Evolutionary conservation across 2,113 vertebrate species (phyloP).

Genomic region (Myrmecophaga tridactyla): DNA sequence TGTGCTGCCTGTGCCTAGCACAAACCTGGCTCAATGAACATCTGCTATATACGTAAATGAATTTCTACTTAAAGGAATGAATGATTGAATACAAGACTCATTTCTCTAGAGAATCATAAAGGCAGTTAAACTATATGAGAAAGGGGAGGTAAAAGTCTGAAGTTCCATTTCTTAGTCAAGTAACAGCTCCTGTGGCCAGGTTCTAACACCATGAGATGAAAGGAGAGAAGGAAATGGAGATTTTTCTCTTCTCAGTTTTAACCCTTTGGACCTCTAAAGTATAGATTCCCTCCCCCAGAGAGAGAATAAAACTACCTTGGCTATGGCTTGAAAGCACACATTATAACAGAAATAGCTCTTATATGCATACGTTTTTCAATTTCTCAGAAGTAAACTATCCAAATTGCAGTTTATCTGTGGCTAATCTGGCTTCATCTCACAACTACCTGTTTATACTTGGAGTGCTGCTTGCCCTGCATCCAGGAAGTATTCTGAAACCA

Average conservation of each 20-base stretch:
- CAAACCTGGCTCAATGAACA: fast-evolving
- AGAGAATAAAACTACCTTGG: fast-evolving
- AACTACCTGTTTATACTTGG: fast-evolving
- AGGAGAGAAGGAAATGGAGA: too few relatives aligned
- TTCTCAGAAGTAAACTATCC: not conserved
- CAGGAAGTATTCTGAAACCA: not conserved
- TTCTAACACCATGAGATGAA: fast-evolving
- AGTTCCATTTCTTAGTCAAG: not conserved
- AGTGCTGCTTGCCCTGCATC: fast-evolving
- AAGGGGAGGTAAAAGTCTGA: fast-evolving
- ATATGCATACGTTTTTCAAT: fast-evolving
- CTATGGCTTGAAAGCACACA: fast-evolving
- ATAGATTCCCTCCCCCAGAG: fast-evolving
- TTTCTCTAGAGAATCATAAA: not conserved
- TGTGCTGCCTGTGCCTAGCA: fast-evolving
- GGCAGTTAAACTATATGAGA: not conserved
- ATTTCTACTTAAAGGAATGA: fast-evolving
- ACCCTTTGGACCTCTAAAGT: not conserved
- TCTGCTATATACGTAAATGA: fast-evolving
- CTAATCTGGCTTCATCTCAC: not conserved
- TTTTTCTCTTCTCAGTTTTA: not conserved
- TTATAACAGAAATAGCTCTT: not conserved
- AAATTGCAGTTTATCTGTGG: not conserved
- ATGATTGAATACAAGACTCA: not conserved
- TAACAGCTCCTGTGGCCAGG: fast-evolving